Evolutionary conservation across 2,797 vertebrate species (phyloP).

Genomic region (Catostomus latipinnis): DNA sequence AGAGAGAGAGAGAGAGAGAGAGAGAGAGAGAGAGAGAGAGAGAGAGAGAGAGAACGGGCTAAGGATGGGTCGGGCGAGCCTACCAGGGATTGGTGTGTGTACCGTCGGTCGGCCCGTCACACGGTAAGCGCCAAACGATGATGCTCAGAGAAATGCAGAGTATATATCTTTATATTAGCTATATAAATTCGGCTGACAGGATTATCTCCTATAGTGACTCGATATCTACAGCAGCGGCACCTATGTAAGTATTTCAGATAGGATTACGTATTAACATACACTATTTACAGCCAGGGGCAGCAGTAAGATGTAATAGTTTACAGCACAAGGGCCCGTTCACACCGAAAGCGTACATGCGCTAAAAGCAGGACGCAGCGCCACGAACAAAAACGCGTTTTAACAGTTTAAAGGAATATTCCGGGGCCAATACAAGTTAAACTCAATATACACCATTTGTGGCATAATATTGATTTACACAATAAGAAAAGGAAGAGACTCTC

Average conservation of each 20-base stretch:
- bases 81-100: not conserved
- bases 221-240: not conserved
- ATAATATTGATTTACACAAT: too few species aligned
- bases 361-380: too few species aligned
- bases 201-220: conserved; percentile 20
- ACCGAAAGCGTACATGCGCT: too few species aligned
- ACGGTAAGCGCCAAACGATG: not conserved
- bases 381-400: too few species aligned
- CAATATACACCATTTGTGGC: too few species aligned
- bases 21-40: conserved; percentile 46
- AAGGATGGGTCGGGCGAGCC: conserved; percentile 14
- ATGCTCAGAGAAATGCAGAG: not conserved
- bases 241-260: conserved; percentile 18
- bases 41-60: not conserved
- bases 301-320: too few species aligned
- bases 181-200: conserved; percentile 23
- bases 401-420: too few species aligned
- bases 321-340: too few species aligned
- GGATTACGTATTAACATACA: conserved; percentile 5
- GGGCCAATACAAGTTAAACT: too few species aligned
- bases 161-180: not conserved
- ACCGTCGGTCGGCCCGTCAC: not conserved
- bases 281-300: not conserved
- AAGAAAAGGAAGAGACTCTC: too few species aligned
- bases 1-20: conserved; percentile 9